Conservation (phyloP, 2,797 vertebrate species). For the Avahi laniger region DNA sequence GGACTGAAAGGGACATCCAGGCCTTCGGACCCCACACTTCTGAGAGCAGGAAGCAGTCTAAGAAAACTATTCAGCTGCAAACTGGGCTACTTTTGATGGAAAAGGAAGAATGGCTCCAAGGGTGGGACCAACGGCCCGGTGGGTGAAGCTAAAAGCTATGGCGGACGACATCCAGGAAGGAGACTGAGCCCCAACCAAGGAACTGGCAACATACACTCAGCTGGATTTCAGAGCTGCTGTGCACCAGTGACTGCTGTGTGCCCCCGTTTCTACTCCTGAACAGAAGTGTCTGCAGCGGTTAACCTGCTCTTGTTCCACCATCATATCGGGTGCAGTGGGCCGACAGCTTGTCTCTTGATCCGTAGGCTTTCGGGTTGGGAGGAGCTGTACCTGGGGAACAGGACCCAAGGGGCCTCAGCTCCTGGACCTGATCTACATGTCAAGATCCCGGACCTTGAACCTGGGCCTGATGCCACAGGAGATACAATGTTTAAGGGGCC, state of each 20-base stretch:
- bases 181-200: neutral
- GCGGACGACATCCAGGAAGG: too few relatives aligned
- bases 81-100: neutral
- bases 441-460: neutral
- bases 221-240: neutral
- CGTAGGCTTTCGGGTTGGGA: neutral
- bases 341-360: neutral
- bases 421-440: neutral
- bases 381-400: neutral
- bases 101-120: neutral
- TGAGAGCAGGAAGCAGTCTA: neutral
- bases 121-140: fast-evolving
- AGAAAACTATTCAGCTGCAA: neutral
- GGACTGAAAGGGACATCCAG: neutral
- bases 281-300: neutral
- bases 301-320: neutral
- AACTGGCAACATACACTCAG: too few relatives aligned
- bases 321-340: too few relatives aligned
- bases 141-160: too few relatives aligned
- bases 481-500: neutral
- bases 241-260: neutral
- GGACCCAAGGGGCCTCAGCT: neutral
- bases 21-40: neutral
- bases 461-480: neutral
- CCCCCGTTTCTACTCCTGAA: neutral